A percentile compares a stretch with the other conserved stretches of the same genome.
phyloP scores from a whole-genome alignment of 2,113 vertebrate species.

The Rhipidura dahli region DNA sequence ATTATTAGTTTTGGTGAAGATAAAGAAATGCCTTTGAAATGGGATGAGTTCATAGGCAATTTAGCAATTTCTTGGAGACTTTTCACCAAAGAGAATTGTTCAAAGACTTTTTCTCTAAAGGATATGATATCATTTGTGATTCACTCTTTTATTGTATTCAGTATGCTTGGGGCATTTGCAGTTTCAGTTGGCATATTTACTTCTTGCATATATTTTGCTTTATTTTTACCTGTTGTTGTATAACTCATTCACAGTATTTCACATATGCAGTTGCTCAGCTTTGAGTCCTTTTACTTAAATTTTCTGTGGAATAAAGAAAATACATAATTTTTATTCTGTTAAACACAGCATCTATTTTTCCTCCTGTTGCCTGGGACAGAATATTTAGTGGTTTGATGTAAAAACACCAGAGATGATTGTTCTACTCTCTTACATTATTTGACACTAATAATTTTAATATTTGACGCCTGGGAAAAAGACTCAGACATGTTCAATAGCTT shows the following conservation, averaged over 20 bases:
- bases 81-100: neutral
- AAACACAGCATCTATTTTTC: neutral
- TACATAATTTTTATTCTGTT: neutral
- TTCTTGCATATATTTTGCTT: neutral
- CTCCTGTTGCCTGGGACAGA: neutral
- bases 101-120: neutral
- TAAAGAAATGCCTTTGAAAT: neutral
- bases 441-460: neutral
- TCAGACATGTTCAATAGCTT: neutral
- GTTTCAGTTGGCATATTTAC: neutral
- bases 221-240: neutral
- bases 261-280: neutral
- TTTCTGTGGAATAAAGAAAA: neutral
- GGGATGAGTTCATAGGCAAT: neutral
- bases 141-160: neutral
- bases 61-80: neutral
- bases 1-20: neutral
- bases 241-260: neutral
- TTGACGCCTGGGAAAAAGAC: neutral
- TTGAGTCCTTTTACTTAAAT: neutral
- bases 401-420: neutral
- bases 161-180: neutral
- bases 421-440: neutral
- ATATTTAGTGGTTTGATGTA: neutral
- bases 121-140: neutral